Percentiles rank a stretch among this genome's conserved stretches.
Conservation (phyloP, 2,888 invertebrate genomes). For the Drosophila testacea region DNA sequence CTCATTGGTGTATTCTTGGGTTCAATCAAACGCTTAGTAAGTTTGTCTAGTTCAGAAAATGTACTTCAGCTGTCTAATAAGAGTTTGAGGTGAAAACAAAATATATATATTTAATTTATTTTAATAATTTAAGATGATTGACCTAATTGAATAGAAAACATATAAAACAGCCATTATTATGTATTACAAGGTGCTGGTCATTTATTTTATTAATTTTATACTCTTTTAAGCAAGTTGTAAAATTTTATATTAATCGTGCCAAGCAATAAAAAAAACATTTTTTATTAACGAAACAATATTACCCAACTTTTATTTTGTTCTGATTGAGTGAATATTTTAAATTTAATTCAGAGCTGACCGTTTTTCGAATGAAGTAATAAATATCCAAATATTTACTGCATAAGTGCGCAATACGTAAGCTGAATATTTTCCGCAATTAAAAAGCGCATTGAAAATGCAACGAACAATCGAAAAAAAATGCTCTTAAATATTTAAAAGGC, state of each 20-base stretch:
- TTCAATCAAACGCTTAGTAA: constrained; percentile 41
- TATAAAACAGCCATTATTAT: too few species aligned
- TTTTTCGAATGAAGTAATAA: constrained; percentile 39
- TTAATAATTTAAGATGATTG: too few species aligned
- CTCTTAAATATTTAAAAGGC: constrained; percentile 67
- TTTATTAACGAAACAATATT: too few species aligned
- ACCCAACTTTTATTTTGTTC: too few species aligned
- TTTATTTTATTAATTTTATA: too few species aligned
- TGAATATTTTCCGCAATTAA: constrained; percentile 69
- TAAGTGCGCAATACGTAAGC: constrained; percentile 60
- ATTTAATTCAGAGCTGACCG: not conserved
- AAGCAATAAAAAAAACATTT: too few species aligned
- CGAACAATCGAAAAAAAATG: not conserved
- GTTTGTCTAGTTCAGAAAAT: not conserved
- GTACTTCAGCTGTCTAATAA: not conserved
- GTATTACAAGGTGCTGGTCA: too few species aligned
- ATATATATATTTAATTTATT: not conserved
- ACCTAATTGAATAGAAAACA: too few species aligned
- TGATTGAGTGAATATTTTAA: not conserved
- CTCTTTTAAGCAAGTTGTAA: too few species aligned
- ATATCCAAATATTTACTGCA: constrained; percentile 53
- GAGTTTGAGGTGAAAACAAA: not conserved
- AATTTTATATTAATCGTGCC: too few species aligned
- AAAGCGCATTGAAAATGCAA: constrained; percentile 54
- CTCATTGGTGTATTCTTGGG: constrained; percentile 35